Evolutionary conservation across 2,113 vertebrate genomes (phyloP), one percentile per base, ranked within the genome.

Genomic region (Cavia aperea): DNA sequence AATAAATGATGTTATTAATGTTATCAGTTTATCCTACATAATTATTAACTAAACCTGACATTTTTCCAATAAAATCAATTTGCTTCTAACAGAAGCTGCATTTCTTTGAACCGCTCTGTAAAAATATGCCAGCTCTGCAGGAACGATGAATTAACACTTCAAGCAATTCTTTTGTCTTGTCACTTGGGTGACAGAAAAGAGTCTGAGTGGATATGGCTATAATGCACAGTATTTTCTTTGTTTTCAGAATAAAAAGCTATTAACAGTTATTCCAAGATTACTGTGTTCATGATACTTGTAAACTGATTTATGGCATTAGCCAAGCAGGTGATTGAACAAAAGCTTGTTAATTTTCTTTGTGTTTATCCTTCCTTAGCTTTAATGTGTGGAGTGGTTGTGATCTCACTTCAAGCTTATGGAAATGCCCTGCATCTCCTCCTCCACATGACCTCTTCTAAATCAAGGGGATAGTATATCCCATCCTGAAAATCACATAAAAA

Each of bases 121-220:
- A 89, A 86, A 90, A 86, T 72, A 77, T 33, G 56, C 46, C 79
- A 65, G 10, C 63, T 73, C 39, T 16, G 5, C 26, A 77, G 66
- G 85, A 85, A 93, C 29, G 58, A 56, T 86, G 73, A 87, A 94
- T 93, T 90, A 85, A 78, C 90, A 88, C 89, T 87, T 68, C 43
- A 66, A 88, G 92, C 72, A 72, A 39, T 87, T 62, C 78, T 90
- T 94, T 95, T 96, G 91, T 96, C 93, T 94, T 94, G 93, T 95
- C 95, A 88, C 78, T 87, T 63, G 13, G 8, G 68, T 75, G 94
- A 96, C 81, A 93, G 68, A 79, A 68, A 93, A 58, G 54, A 66
- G 31, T 82, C 92, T 65, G 72, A 88, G 58, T 75, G 81, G 70
- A 56, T 68, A 58, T 43, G 29, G 92, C 68, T 46, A 7, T 68